Conservation (phyloP, 2,888 invertebrate genomes). For the Proisotoma minuta region DNA sequence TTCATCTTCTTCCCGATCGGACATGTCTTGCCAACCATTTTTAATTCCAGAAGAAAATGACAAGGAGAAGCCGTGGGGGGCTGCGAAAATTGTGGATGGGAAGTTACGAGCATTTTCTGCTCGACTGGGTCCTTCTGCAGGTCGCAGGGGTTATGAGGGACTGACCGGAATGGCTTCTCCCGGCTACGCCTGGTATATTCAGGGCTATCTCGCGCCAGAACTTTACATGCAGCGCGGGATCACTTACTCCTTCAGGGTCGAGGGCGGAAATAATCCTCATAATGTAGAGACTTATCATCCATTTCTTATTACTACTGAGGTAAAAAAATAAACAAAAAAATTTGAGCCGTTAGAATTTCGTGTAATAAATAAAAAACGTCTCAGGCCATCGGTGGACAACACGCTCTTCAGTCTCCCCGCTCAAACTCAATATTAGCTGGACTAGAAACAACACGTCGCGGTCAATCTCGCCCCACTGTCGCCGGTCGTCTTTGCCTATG, state of each 20-base stretch:
- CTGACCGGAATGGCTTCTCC: constrained; percentile 57
- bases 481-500: constrained; percentile 77
- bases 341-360: neutral
- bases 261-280: constrained; percentile 84
- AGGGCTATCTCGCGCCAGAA: constrained; percentile 81
- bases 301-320: constrained; percentile 76
- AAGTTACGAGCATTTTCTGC: constrained; percentile 73
- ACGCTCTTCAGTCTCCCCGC: neutral
- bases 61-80: constrained; percentile 54
- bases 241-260: constrained; percentile 73
- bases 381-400: constrained; percentile 35
- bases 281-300: constrained; percentile 82
- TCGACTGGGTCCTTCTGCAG: constrained; percentile 78
- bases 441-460: constrained; percentile 74
- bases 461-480: constrained; percentile 71
- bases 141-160: constrained; percentile 69
- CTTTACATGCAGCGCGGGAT: constrained; percentile 79
- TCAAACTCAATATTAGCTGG: constrained; percentile 63
- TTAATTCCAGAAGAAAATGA: constrained; percentile 12
- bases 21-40: constrained; percentile 24
- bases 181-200: constrained; percentile 84
- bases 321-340: constrained; percentile 1
- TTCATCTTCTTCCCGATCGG: neutral
- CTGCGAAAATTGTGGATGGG: constrained; percentile 54
- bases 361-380: constrained; percentile 1